Evolutionary conservation across 2,888 invertebrate species (phyloP).

Genomic region (Dolomedes plantarius): DNA sequence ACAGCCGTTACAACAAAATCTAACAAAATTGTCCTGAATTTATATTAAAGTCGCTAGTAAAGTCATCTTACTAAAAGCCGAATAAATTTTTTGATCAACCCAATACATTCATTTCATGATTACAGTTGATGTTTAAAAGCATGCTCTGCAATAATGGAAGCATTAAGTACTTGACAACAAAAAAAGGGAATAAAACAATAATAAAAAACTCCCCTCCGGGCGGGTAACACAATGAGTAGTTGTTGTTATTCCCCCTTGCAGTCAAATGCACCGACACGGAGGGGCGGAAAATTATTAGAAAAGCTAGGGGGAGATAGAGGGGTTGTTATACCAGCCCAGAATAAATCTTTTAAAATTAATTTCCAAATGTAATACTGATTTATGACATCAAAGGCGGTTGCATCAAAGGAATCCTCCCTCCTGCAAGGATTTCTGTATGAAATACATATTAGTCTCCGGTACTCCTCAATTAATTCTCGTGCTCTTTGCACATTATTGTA

Average conservation of each 20-base stretch:
- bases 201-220: not conserved
- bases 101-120: too few species aligned
- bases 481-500: not conserved
- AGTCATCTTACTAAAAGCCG: too few species aligned
- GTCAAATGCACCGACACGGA: not conserved
- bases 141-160: too few species aligned
- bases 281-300: not conserved
- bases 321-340: not conserved
- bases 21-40: too few species aligned
- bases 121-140: too few species aligned
- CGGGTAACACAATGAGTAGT: not conserved
- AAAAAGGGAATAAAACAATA: too few species aligned
- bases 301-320: not conserved
- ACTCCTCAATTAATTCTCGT: not conserved
- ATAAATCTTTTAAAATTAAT: conserved; percentile 14
- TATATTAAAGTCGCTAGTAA: too few species aligned
- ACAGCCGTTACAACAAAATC: too few species aligned
- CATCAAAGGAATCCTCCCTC: not conserved
- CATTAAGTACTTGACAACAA: too few species aligned
- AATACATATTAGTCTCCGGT: not conserved
- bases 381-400: not conserved
- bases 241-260: not conserved
- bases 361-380: conserved; percentile 9
- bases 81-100: too few species aligned
- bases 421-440: not conserved